Evolutionary conservation across 1,140 invertebrate genomes (phyloP).

Genomic region (Drosophila repleta): DNA sequence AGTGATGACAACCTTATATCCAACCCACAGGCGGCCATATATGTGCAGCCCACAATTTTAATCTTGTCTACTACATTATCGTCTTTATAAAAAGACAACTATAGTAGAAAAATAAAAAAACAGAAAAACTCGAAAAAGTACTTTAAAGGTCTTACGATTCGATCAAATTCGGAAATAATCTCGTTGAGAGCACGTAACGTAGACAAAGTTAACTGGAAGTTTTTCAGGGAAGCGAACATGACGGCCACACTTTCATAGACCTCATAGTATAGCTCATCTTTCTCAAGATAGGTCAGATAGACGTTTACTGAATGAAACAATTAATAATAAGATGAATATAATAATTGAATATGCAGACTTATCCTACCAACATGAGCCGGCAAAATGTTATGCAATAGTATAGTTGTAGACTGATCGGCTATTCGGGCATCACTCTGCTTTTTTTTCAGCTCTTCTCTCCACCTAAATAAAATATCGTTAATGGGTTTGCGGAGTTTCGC

Average conservation of each 20-base stretch:
- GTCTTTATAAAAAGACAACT: slow-evolving; percentile 37
- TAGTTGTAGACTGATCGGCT: slow-evolving; percentile 91
- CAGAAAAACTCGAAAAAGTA: not conserved
- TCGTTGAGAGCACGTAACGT: slow-evolving; percentile 92
- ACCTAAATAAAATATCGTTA: slow-evolving; percentile 84
- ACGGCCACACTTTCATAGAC: slow-evolving; percentile 92
- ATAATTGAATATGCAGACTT: no score
- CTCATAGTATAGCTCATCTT: slow-evolving; percentile 92
- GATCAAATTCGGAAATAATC: slow-evolving; percentile 95
- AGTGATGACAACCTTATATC: slow-evolving; percentile 81
- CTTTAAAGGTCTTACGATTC: slow-evolving; percentile 63
- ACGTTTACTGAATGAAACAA: slow-evolving; percentile 87
- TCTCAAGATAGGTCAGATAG: slow-evolving; percentile 88
- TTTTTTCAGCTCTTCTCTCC: slow-evolving; percentile 91
- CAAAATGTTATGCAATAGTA: slow-evolving; percentile 92
- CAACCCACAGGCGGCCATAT: slow-evolving; percentile 96
- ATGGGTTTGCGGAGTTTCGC: not conserved
- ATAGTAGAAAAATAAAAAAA: not conserved
- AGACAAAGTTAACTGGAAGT: slow-evolving; percentile 87
- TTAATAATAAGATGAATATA: slow-evolving; percentile 41
- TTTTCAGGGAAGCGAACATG: slow-evolving; percentile 95
- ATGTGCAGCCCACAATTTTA: slow-evolving; percentile 96
- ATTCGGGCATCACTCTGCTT: slow-evolving; percentile 91
- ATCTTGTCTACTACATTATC: slow-evolving; percentile 91
- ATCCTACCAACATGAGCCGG: slow-evolving; percentile 92